Evolutionary conservation across 64 coral and sea anemone genomes (phyloP).

Genomic region (Montipora cactus): DNA sequence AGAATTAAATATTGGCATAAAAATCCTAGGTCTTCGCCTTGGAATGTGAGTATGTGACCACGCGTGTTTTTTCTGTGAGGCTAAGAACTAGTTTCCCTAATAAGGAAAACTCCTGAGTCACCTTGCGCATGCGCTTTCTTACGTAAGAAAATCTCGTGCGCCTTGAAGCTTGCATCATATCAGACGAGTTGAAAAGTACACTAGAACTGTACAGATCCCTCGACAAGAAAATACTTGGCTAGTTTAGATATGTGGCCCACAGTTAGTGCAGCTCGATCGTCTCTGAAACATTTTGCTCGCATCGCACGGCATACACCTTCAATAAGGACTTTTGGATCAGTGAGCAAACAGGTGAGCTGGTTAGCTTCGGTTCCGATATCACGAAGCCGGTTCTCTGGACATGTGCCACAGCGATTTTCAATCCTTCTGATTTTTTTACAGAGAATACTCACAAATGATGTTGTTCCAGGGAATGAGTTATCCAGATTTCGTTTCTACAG

Average conservation of each 20-base stretch:
- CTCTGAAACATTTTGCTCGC: conserved; percentile 39
- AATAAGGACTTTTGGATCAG: conserved; percentile 7
- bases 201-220: background rate
- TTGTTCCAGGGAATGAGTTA: conserved; percentile 12
- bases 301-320: background rate
- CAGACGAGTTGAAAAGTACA: background rate
- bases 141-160: conserved; percentile 41
- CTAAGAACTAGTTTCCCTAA: background rate
- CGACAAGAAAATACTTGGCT: background rate
- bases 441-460: conserved; percentile 27
- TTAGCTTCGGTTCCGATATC: background rate
- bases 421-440: background rate
- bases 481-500: conserved; percentile 44
- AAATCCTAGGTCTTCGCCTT: too few species aligned
- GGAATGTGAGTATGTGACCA: too few species aligned
- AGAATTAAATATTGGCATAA: too few species aligned
- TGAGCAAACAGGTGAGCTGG: conserved; percentile 2
- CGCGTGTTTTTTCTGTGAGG: too few species aligned
- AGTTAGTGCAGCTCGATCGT: conserved; percentile 40
- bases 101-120: background rate
- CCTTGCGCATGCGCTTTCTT: background rate
- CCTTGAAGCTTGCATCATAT: conserved; percentile 47
- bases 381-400: background rate
- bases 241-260: conserved; percentile 40
- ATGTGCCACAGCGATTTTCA: background rate